These are phyloP conservation scores for Copsychus sechellarum DNA, from an alignment of 2,113 vertebrate species.

Conservation along the genomic window DNA sequence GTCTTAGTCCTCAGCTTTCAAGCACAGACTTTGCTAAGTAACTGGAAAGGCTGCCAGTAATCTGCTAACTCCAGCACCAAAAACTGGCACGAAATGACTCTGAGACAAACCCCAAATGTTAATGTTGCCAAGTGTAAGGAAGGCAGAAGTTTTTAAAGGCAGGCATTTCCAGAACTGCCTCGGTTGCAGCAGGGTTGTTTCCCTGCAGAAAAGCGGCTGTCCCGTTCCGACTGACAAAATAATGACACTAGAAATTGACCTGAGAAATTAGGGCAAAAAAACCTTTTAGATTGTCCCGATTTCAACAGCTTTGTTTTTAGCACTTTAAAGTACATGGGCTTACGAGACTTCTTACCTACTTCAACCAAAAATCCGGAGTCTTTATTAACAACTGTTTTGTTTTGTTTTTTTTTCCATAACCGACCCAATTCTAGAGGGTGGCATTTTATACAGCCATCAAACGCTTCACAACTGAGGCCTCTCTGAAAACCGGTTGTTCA, in stretches of 20 bases:
- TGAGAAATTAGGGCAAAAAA: background rate
- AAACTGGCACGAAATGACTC: background rate
- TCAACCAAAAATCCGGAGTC: background rate
- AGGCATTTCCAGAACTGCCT: background rate
- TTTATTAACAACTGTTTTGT: background rate
- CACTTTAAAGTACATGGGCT: background rate
- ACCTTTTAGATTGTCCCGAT: background rate
- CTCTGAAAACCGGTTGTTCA: background rate
- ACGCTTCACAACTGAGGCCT: background rate
- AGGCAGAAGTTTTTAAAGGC: background rate
- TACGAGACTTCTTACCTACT: background rate
- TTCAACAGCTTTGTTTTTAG: background rate
- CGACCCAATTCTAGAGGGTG: background rate
- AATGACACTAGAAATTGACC: background rate
- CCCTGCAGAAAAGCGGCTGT: too few relatives aligned
- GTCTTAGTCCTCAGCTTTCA: background rate
- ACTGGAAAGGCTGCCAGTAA: background rate
- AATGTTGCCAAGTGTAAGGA: background rate
- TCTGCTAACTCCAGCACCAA: background rate
- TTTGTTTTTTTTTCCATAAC: background rate
- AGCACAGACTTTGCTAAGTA: background rate
- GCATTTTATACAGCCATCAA: background rate
- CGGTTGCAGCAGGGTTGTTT: too few relatives aligned
- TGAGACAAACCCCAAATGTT: background rate
- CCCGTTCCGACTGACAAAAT: too few relatives aligned